Evolutionary conservation across 2,888 invertebrate genomes (phyloP).

Genomic region (Bellardia bayeri): DNA sequence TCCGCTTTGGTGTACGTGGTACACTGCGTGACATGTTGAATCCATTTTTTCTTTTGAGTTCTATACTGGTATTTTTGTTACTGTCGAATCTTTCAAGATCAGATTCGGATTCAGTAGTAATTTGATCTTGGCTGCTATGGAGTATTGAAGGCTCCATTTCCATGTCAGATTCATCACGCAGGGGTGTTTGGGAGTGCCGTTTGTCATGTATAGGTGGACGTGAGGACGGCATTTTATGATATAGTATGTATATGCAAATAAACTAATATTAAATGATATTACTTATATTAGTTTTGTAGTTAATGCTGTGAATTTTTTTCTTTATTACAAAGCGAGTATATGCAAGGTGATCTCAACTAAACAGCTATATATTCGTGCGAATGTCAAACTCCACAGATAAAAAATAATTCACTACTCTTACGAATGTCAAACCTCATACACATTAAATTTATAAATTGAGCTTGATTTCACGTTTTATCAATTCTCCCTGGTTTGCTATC

Average conservation of each 20-base stretch:
- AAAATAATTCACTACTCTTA: too few relatives aligned
- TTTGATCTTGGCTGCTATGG: neutral
- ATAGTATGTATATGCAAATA: neutral
- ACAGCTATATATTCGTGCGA: too few relatives aligned
- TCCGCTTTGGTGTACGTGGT: constrained; percentile 2
- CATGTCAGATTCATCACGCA: neutral
- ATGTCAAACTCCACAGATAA: too few relatives aligned
- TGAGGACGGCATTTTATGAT: neutral
- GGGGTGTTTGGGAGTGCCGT: neutral
- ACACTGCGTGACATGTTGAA: constrained; percentile 25
- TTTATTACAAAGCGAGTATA: too few relatives aligned
- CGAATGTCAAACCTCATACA: too few relatives aligned
- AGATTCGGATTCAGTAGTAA: constrained; percentile 9
- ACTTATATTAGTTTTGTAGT: too few relatives aligned
- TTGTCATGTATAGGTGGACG: constrained; percentile 35
- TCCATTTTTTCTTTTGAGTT: neutral
- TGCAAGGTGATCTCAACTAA: too few relatives aligned
- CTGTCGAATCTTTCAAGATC: constrained; percentile 5
- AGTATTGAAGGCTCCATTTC: neutral
- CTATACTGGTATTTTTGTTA: neutral
- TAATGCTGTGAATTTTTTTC: too few relatives aligned
- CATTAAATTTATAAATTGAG: too few relatives aligned
- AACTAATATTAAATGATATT: neutral
- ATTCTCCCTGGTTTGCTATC: too few relatives aligned
- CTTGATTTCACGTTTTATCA: too few relatives aligned